Evolutionary conservation across 2,797 vertebrate genomes (phyloP).

Genomic region (Balearica regulorum): DNA sequence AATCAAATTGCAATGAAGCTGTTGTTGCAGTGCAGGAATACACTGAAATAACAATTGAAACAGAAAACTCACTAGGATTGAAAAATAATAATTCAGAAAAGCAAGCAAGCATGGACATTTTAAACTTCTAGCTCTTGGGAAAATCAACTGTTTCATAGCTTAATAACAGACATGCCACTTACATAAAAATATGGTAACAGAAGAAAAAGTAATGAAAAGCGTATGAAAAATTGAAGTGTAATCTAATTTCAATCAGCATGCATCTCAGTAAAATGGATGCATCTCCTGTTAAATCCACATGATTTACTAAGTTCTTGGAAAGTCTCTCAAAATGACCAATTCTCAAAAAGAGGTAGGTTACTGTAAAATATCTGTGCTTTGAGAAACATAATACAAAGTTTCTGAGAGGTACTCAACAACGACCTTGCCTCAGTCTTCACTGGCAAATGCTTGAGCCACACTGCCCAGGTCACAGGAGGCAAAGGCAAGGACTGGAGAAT

Average conservation of each 20-base stretch:
- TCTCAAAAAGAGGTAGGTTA: neutral
- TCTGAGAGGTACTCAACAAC: neutral
- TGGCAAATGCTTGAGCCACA: no score
- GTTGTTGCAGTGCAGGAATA: neutral
- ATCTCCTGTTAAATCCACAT: neutral
- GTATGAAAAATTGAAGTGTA: conserved; percentile 31
- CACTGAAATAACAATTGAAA: neutral
- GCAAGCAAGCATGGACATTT: neutral
- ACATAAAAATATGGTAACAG: neutral
- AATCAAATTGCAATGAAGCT: neutral
- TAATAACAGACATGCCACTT: neutral
- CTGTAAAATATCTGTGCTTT: neutral
- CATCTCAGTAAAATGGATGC: conserved; percentile 32
- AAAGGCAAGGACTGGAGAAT: no score
- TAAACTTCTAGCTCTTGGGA: neutral
- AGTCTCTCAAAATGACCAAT: neutral
- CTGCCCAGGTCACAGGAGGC: no score
- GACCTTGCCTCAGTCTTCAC: no score
- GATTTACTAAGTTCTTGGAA: neutral
- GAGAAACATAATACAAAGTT: neutral
- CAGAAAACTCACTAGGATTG: neutral
- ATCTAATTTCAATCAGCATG: neutral
- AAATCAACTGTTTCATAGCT: neutral
- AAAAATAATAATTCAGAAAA: neutral
- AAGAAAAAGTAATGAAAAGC: neutral